A percentile compares a stretch with the other conserved stretches of the same genome.
Evolutionary conservation across 2,113 vertebrate species (phyloP).

Genomic region (Pelobates fuscus): DNA sequence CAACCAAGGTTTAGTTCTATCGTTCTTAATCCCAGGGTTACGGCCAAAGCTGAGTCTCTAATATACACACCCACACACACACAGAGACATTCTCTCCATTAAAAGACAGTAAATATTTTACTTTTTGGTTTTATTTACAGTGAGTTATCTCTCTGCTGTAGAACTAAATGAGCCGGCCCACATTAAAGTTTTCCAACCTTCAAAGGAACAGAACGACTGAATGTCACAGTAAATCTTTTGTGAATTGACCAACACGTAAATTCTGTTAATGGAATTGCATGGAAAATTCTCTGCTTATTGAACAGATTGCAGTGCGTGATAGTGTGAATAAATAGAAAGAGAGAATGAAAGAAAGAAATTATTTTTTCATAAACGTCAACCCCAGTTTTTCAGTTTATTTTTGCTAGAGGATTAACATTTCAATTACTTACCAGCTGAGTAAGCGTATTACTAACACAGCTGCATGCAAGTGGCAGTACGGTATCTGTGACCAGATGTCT

Average conservation of each 20-base stretch:
- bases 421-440: constrained; percentile 42
- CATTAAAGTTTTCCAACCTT: not conserved
- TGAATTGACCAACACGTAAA: not conserved
- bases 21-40: too few species aligned
- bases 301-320: constrained; percentile 35
- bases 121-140: too few species aligned
- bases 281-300: constrained; percentile 1
- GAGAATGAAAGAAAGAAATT: constrained; percentile 7
- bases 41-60: too few species aligned
- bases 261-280: not conserved
- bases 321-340: too few species aligned
- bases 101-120: too few species aligned
- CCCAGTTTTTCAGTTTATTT: constrained; percentile 29
- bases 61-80: too few species aligned
- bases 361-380: constrained; percentile 27
- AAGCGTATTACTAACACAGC: constrained; percentile 33
- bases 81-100: too few species aligned
- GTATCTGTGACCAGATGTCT: constrained; percentile 43
- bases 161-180: too few species aligned
- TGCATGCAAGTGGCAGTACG: constrained; percentile 38
- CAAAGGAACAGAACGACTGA: not conserved
- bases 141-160: too few species aligned
- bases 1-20: too few species aligned
- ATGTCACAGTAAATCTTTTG: not conserved
- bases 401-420: constrained; percentile 40